Evolutionary conservation across 2,797 vertebrate genomes (phyloP).

Genomic region (Tragelaphus eurycerus): DNA sequence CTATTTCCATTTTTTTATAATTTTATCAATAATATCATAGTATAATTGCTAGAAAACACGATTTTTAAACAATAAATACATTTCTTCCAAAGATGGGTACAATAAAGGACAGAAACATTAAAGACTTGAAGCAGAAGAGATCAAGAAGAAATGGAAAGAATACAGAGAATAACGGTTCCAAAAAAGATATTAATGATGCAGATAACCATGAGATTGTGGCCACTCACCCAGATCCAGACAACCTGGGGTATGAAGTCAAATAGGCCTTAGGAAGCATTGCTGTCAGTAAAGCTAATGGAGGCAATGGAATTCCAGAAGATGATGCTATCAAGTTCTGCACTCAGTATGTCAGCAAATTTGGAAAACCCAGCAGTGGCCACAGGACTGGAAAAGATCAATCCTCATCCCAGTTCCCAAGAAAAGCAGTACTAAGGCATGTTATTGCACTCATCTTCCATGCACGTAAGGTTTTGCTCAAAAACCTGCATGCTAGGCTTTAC

Average conservation of each 20-base stretch:
- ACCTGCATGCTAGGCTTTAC: not conserved
- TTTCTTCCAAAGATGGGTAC: not conserved
- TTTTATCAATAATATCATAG: not conserved
- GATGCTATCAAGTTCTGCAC: not conserved
- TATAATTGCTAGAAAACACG: not conserved
- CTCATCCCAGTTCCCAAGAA: not conserved
- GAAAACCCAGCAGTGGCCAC: not conserved
- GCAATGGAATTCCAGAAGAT: not conserved
- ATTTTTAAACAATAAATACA: not conserved
- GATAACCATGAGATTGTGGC: not conserved
- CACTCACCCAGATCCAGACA: no score
- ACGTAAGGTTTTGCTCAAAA: not conserved
- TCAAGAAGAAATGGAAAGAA: not conserved
- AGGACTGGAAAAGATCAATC: no score
- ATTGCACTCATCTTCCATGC: not conserved
- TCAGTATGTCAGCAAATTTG: not conserved
- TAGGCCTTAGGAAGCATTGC: not conserved
- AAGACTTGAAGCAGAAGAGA: not conserved
- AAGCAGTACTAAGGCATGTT: not conserved
- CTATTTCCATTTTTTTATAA: not conserved
- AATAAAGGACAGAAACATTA: not conserved
- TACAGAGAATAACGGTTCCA: not conserved
- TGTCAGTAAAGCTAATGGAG: not conserved
- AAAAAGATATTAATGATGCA: not conserved
- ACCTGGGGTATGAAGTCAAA: not conserved